phyloP scores from a whole-genome alignment of 2,113 vertebrate genomes.

The Phyllostomus hastatus region DNA sequence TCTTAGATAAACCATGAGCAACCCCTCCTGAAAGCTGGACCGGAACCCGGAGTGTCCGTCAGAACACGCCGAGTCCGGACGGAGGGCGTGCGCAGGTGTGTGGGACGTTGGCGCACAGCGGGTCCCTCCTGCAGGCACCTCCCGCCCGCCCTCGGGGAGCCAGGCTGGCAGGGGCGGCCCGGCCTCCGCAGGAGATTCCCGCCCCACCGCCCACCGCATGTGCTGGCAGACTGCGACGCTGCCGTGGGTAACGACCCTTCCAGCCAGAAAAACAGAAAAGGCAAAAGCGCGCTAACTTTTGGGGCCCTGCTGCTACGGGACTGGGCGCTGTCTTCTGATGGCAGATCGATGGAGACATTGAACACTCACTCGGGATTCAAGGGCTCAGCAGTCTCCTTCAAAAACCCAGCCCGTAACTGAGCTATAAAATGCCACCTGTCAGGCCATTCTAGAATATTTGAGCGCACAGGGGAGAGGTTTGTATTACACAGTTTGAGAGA shows the following conservation, averaged over 20 bases:
- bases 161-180: not conserved
- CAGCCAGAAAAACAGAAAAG: not conserved
- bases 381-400: not conserved
- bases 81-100: not conserved
- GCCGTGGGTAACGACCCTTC: not conserved
- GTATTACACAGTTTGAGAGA: not conserved
- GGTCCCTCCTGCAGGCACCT: accelerated
- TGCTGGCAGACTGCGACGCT: not conserved
- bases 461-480: not conserved
- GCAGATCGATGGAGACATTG: not conserved
- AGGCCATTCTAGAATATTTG: not conserved
- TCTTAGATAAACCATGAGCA: not conserved
- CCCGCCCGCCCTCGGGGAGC: not conserved
- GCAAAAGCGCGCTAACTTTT: not conserved
- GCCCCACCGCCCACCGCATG: not conserved
- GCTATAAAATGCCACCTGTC: not conserved
- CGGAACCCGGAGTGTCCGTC: not conserved
- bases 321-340: not conserved
- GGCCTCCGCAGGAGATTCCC: not conserved
- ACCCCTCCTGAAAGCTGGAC: not conserved
- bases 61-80: not conserved
- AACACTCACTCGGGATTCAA: not conserved
- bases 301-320: not conserved
- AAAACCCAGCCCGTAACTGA: not conserved
- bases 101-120: not conserved